Conservation (phyloP, 2,888 invertebrate species). For the Frankliniella intonsa region DNA sequence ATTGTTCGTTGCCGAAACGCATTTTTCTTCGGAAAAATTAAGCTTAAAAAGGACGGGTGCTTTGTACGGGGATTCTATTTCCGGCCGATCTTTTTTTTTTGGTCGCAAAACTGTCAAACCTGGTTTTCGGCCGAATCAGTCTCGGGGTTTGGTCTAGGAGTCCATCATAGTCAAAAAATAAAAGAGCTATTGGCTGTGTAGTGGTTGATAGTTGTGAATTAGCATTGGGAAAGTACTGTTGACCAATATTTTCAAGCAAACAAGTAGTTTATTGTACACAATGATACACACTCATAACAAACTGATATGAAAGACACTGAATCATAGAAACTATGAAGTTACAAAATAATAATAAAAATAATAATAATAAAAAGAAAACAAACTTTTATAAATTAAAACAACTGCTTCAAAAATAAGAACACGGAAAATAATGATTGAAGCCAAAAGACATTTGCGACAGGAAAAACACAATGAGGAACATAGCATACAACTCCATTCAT, state of each 20-base stretch:
- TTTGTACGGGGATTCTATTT: too few species aligned
- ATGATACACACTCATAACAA: slow-evolving; percentile 21
- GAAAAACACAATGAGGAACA: neutral
- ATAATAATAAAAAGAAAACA: neutral
- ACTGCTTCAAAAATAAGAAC: slow-evolving; percentile 11
- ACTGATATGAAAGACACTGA: slow-evolving; percentile 26
- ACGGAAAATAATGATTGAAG: neutral
- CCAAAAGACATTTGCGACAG: neutral
- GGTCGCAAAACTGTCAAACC: too few species aligned
- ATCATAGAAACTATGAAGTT: slow-evolving; percentile 23
- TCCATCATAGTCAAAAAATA: too few species aligned
- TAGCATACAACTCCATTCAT: too few species aligned
- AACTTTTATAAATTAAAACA: slow-evolving; percentile 18
- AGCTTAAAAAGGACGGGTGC: too few species aligned
- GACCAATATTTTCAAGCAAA: neutral
- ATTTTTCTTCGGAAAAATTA: too few species aligned
- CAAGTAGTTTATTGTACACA: slow-evolving; percentile 26
- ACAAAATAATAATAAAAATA: neutral
- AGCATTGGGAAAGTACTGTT: neutral
- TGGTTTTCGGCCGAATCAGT: too few species aligned
- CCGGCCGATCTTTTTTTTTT: too few species aligned
- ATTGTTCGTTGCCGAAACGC: too few species aligned
- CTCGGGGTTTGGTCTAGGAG: too few species aligned
- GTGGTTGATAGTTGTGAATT: too few species aligned
- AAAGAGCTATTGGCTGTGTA: too few species aligned